Evolutionary conservation across 2,888 invertebrate species (phyloP).

Genomic region (Drosophila quinaria): DNA sequence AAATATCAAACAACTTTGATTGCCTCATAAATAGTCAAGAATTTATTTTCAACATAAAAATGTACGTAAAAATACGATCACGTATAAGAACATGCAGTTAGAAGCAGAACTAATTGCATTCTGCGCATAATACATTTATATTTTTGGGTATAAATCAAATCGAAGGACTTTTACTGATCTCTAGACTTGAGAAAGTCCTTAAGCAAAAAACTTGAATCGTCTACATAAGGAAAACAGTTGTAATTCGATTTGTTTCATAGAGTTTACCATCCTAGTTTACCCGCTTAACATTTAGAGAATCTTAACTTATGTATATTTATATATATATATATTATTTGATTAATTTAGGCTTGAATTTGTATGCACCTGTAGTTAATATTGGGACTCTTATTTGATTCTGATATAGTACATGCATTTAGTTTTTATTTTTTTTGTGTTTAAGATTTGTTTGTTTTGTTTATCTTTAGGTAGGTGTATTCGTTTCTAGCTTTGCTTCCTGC

Average conservation of each 20-base stretch:
- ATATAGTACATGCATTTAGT: constrained; percentile 37
- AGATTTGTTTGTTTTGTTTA: constrained; percentile 46
- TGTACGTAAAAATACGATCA: constrained; percentile 52
- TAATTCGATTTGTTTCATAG: constrained; percentile 16
- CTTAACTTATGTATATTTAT: constrained; percentile 34
- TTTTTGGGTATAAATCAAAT: constrained; percentile 25
- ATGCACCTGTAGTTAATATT: constrained; percentile 37
- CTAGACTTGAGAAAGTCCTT: constrained; percentile 26
- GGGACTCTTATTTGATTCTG: constrained; percentile 37
- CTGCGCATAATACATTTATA: constrained; percentile 23
- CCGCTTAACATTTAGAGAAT: constrained; percentile 39
- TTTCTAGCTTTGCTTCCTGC: constrained; percentile 79
- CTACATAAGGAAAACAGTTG: constrained; percentile 30
- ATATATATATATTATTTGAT: constrained; percentile 27
- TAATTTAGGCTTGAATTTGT: constrained; percentile 44
- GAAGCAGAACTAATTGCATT: constrained; percentile 32
- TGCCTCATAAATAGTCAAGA: constrained; percentile 55
- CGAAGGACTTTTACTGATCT: constrained; percentile 33
- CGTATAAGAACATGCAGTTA: constrained; percentile 45
- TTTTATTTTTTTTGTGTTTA: constrained; percentile 21
- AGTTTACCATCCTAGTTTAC: constrained; percentile 25
- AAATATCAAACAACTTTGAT: neutral
- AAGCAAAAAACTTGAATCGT: constrained; percentile 35
- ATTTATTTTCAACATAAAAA: constrained; percentile 58
- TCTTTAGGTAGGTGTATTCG: constrained; percentile 76